These are phyloP conservation scores for Haliclona indistincta DNA, from an alignment of 37 sponge, comb jelly and placozoan genomes.

Conservation along the genomic window DNA sequence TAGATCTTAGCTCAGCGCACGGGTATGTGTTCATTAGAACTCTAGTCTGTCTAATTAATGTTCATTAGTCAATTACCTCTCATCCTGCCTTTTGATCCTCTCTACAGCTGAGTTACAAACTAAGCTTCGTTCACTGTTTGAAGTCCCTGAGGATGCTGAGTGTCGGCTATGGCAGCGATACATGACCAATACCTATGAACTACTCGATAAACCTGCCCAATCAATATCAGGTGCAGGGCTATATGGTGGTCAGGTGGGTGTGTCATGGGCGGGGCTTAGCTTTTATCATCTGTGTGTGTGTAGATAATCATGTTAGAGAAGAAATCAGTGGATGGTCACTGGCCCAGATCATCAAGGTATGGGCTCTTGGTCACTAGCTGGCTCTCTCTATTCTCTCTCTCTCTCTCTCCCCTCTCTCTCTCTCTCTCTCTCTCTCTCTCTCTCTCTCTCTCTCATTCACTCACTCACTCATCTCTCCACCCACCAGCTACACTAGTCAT, in stretches of 20 bases:
- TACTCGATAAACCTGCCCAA: conserved; percentile 41
- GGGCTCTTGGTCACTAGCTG: too few species aligned
- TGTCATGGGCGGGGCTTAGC: background rate
- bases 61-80: too few species aligned
- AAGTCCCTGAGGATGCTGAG: conserved; percentile 40
- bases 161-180: conserved; percentile 84
- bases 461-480: too few species aligned
- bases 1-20: too few species aligned
- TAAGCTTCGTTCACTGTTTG: conserved; percentile 43
- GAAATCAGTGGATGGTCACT: conserved; percentile 71
- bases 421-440: too few species aligned
- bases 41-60: too few species aligned
- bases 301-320: conserved; percentile 70
- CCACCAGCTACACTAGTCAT: too few species aligned
- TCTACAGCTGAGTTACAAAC: conserved; percentile 48
- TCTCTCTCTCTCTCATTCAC: too few species aligned
- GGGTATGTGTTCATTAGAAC: too few species aligned
- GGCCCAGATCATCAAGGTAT: conserved; percentile 72
- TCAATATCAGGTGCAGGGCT: conserved; percentile 74
- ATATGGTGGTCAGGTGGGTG: conserved; percentile 68
- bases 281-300: background rate
- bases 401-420: too few species aligned
- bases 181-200: conserved; percentile 83
- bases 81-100: background rate
- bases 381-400: too few species aligned